Percentiles rank a stretch among this genome's conserved stretches.
Conservation (phyloP, 2,113 vertebrate genomes). For the Amia ocellicauda region DNA sequence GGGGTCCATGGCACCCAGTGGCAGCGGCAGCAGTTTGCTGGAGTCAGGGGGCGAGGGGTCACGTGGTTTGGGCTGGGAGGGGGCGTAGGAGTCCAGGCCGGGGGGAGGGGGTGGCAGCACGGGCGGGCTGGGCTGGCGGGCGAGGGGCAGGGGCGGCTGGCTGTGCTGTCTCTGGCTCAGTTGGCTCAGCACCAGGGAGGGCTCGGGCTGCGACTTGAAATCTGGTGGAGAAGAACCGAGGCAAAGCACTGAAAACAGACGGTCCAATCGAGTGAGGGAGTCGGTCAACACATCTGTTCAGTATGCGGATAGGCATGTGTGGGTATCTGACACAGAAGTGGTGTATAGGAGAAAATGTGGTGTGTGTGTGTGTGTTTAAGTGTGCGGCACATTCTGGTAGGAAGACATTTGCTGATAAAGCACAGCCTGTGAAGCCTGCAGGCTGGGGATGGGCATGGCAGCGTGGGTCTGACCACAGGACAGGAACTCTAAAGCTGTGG, state of each 20-base stretch:
- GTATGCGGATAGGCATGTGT: not conserved
- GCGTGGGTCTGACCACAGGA: too few species aligned
- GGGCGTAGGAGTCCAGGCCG: slow-evolving; percentile 71
- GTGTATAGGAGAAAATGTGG: not conserved
- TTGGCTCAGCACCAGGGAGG: slow-evolving; percentile 90
- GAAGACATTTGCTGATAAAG: too few species aligned
- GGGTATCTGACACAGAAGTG: not conserved
- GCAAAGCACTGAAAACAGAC: slow-evolving; percentile 25
- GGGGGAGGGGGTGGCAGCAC: slow-evolving; percentile 52
- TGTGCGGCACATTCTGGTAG: not conserved
- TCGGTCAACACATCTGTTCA: too few species aligned
- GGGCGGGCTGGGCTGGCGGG: slow-evolving; percentile 56
- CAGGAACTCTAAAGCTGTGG: too few species aligned
- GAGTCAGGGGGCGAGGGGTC: slow-evolving; percentile 56
- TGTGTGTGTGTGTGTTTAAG: not conserved
- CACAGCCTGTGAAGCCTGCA: too few species aligned
- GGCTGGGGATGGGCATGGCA: too few species aligned
- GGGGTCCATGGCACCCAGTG: slow-evolving; percentile 56
- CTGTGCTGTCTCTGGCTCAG: slow-evolving; percentile 78
- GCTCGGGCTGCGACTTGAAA: slow-evolving; percentile 89
- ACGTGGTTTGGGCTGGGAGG: slow-evolving; percentile 57
- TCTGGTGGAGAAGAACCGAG: slow-evolving; percentile 61
- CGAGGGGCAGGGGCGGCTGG: slow-evolving; percentile 51
- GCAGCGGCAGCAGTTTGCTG: slow-evolving; percentile 68
- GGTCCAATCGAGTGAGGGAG: not conserved